Base-by-base conservation (phyloP, 2,888 invertebrate species). In the Lasiommata megera region DNA sequence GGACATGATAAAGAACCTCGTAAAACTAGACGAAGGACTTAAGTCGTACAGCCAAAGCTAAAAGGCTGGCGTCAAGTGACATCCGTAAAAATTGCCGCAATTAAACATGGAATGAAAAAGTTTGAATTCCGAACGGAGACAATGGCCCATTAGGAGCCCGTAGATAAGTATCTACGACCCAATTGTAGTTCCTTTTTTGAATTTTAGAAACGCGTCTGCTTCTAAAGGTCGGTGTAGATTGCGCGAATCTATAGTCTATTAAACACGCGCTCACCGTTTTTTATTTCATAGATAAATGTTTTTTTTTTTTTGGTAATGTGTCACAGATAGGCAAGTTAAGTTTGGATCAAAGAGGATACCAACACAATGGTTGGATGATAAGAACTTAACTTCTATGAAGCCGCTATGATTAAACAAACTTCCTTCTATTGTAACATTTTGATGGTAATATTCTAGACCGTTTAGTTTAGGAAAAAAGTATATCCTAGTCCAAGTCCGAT, bases 71-170 rank as follows among this genome's bases (percentile, higher is more conserved):
- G 66, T 70, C 69, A 69, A 67, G 76, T 79, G 83, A 82, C 82
- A 81, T 81, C 79, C 78, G 79, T 88, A 88, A 88, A 88, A 88
- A 88, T 88, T 84, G 80, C 80, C 72, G 82, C 80, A 87, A 88
- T 88, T 88, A 88, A 86, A 82, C 75, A 75, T 77, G 67, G 70
- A 73, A 73, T 72, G 69, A 82, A 82, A 83, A 79, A 81, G 77
- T 75, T 72, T 61, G 73, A 73, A 79, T 76, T 76, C 76, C 72
- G 64, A 68, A 73, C 70, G 73, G 66, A 72, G 80, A 88, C 88
- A 89, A 89, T 88, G 75, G 88, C 72, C 88, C 88, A 89, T 89
- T 89, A 88, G 80, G 79, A 65, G 69, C 64, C 77, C 72, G 68
- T 80, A 81, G 88, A 89, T 89, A 84, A 80, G 75, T 76, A 88